phyloP scores from a whole-genome alignment of 2,797 vertebrate species.

The Lutjanus argentimaculatus region DNA sequence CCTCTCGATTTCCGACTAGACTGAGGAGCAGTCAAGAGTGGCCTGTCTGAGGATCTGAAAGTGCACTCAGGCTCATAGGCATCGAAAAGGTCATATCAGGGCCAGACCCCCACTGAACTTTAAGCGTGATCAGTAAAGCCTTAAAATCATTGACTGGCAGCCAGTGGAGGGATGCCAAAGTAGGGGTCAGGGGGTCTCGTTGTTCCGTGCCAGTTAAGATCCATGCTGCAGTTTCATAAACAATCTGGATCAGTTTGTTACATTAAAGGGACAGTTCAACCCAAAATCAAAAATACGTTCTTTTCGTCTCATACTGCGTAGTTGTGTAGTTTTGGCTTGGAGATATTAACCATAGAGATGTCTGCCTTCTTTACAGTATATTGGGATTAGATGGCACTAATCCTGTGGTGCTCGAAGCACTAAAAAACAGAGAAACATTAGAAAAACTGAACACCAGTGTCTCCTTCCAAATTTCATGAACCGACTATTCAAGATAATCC shows the following conservation, averaged over 20 bases:
- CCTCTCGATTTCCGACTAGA: conserved; percentile 46
- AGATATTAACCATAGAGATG: too few relatives aligned
- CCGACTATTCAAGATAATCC: too few relatives aligned
- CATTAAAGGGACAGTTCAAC: background rate
- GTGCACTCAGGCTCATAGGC: conserved; percentile 33
- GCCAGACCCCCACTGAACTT: conserved; percentile 39
- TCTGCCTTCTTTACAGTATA: too few relatives aligned
- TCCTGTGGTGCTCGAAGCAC: too few relatives aligned
- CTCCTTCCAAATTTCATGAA: too few relatives aligned
- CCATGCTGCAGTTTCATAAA: conserved; percentile 11
- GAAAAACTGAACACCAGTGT: too few relatives aligned
- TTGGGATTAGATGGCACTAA: too few relatives aligned
- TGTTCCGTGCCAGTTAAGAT: conserved; percentile 17
- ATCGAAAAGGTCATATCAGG: conserved; percentile 53
- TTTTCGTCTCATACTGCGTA: too few relatives aligned
- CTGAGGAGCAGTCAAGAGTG: conserved; percentile 46
- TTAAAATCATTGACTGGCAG: conserved; percentile 47
- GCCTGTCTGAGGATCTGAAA: conserved; percentile 41
- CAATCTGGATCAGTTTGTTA: background rate
- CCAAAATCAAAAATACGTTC: too few relatives aligned
- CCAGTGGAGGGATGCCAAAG: conserved; percentile 8
- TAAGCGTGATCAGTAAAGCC: conserved; percentile 47
- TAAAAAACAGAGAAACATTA: too few relatives aligned
- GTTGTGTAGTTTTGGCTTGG: too few relatives aligned
- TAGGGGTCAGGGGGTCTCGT: background rate